Evolutionary conservation across 2,113 vertebrate genomes (phyloP), one percentile per base, ranked within the genome.

Genomic region (Coracopsis vasa): DNA sequence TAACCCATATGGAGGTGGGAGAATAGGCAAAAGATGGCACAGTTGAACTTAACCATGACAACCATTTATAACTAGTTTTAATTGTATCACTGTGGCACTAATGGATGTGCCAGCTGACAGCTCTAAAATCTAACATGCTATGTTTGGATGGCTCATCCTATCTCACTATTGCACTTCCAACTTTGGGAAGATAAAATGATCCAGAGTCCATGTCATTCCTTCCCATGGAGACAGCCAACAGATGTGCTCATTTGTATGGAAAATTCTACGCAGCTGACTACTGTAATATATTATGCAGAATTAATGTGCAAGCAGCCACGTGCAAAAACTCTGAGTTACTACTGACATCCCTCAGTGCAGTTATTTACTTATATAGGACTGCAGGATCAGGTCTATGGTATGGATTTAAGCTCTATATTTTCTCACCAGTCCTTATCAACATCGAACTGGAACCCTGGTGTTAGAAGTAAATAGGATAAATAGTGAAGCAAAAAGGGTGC

Each of bases 161-260:
- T 60, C 54, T 73, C 61, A 67, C 33, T 66, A n/a, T 3, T 86
- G 23, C 45, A 9, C 37, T 95, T 95, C 62, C 64, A 95, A 54
- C 37, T 83, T 11, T 78, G 58, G 66, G 41, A 47, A 80, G 33
- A 86, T 20, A 94, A 96, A 92, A 82, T 62, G 16, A 80, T 71
- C 47, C 64, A 60, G 61, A 92, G 47, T 79, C 82, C 60, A 60
- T 31, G 41, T 88, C 29, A 47, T 77, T 78, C 62, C 80, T 80
- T 15, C 60, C 85, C 88, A 86, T 44, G 21, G 51, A 94, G 88
- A 95, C 61, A 94, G 44, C 71, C 62, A 79, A 86, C 92, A 96
- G 92, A 88, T 80, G 77, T 86, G 80, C 61, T 88, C 47, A 95
- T 90, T 66, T 86, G 29, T 48, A 90, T n/a, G 48, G 84, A 87